phyloP scores from a whole-genome alignment of 92 coral and sea anemone genomes.

The Porites rus region DNA sequence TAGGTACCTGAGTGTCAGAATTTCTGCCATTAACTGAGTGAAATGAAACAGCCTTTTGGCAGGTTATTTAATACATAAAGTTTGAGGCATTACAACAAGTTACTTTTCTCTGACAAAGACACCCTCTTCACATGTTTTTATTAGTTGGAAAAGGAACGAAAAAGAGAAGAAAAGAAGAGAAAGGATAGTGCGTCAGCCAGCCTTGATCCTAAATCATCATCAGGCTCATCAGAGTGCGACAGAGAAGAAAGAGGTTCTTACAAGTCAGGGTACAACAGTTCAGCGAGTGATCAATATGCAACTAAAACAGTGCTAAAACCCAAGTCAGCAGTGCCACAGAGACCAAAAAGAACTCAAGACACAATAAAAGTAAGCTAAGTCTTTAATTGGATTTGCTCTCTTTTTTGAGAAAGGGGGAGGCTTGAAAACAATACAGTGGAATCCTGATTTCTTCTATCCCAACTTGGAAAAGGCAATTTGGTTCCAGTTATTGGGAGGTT shows the following conservation, averaged over 20 bases:
- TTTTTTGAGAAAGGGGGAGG: too few relatives aligned
- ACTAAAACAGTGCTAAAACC: conserved; percentile 68
- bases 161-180: conserved; percentile 35
- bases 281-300: conserved; percentile 88
- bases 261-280: conserved; percentile 87
- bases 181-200: conserved; percentile 23
- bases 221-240: conserved; percentile 6
- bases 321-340: conserved; percentile 53
- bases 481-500: too few relatives aligned
- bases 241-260: conserved; percentile 65
- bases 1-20: too few relatives aligned
- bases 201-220: not conserved
- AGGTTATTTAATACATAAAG: too few relatives aligned
- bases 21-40: too few relatives aligned
- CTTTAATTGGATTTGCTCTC: not conserved
- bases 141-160: conserved; percentile 66
- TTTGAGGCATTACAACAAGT: too few relatives aligned
- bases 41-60: too few relatives aligned
- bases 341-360: conserved; percentile 73
- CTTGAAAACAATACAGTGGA: too few relatives aligned
- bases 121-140: not conserved
- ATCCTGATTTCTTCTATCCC: too few relatives aligned
- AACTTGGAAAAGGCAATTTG: too few relatives aligned
- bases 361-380: conserved; percentile 61
- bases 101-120: too few relatives aligned